phyloP scores from a whole-genome alignment of 2,888 invertebrate species.

The Caradrina clavipalpis region DNA sequence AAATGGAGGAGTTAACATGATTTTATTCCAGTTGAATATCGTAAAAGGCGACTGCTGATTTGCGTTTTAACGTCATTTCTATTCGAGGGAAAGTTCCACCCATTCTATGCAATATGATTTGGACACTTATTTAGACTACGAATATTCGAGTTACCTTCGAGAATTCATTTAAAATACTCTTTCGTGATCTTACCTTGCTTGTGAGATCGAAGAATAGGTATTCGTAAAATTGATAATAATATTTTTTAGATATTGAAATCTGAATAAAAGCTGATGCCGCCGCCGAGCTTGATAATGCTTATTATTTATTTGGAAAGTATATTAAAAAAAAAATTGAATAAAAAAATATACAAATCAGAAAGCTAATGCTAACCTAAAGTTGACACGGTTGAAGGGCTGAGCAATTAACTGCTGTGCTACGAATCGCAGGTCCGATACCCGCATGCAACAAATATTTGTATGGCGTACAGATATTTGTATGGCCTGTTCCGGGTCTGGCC shows the following conservation, averaged over 20 bases:
- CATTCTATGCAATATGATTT: slow-evolving; percentile 24
- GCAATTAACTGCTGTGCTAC: too few relatives aligned
- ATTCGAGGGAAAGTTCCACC: slow-evolving; percentile 7
- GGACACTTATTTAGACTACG: slow-evolving; percentile 16
- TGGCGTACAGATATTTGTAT: too few relatives aligned
- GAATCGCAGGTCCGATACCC: too few relatives aligned
- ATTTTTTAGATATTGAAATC: slow-evolving; percentile 1
- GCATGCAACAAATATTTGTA: too few relatives aligned
- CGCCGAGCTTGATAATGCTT: neutral
- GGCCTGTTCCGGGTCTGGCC: too few relatives aligned
- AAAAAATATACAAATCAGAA: neutral
- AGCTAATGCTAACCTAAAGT: too few relatives aligned
- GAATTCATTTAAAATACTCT: slow-evolving; percentile 15
- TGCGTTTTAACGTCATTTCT: slow-evolving; percentile 19
- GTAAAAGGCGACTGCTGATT: slow-evolving; percentile 17
- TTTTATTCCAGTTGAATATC: slow-evolving; percentile 2
- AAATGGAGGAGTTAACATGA: neutral
- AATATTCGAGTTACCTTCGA: slow-evolving; percentile 20
- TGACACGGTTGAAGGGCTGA: too few relatives aligned
- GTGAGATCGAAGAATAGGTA: neutral
- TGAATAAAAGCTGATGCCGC: neutral
- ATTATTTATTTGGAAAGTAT: neutral
- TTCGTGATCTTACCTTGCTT: neutral
- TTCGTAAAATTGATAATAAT: neutral
- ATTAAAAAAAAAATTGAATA: neutral